Conservation (phyloP, 2,113 vertebrate genomes). For the Thomomys bottae region DNA sequence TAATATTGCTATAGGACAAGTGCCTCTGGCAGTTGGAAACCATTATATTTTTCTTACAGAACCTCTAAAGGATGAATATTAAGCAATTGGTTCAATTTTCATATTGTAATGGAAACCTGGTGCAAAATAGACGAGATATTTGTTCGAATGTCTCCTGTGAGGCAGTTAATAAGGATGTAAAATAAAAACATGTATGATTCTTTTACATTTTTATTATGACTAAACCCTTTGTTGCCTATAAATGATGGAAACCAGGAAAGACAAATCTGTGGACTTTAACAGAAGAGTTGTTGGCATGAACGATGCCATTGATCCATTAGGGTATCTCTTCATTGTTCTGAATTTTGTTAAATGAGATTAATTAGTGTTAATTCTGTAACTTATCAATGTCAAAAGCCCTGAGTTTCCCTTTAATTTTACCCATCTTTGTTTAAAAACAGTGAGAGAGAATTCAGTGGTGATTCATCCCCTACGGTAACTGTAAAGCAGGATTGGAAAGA, state of each 20-base stretch:
- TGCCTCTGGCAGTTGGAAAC: not conserved
- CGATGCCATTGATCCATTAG: not conserved
- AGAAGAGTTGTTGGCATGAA: not conserved
- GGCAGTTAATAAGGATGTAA: not conserved
- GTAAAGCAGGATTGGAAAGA: constrained; percentile 31
- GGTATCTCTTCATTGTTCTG: not conserved
- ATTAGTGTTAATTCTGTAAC: not conserved
- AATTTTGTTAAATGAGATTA: not conserved
- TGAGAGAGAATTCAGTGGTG: not conserved
- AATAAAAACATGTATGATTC: not conserved
- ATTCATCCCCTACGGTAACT: not conserved
- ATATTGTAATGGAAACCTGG: not conserved
- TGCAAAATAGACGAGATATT: not conserved
- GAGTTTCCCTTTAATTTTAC: not conserved
- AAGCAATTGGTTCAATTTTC: not conserved
- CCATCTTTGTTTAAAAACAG: not conserved
- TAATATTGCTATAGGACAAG: not conserved
- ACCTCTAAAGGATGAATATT: not conserved
- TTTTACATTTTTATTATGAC: not conserved
- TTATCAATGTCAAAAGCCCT: not conserved
- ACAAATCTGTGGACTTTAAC: not conserved
- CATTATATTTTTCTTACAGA: not conserved
- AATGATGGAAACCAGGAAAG: not conserved
- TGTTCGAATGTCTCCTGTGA: not conserved
- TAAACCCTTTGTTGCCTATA: not conserved